Conservation (phyloP, 2,113 vertebrate genomes). For the Plecotus auritus region DNA sequence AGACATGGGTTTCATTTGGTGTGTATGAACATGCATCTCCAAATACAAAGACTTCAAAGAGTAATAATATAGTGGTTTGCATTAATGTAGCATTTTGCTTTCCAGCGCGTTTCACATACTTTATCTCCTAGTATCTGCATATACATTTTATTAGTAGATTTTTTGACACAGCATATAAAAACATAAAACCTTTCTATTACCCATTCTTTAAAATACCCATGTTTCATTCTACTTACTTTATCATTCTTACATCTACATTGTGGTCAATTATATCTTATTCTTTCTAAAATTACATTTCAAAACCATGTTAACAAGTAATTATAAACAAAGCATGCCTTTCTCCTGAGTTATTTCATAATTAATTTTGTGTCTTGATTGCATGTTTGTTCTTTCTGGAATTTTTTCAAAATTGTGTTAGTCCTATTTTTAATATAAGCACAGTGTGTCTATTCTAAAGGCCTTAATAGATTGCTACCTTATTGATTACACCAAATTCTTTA, state of each 20-base stretch:
- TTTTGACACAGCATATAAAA: neutral
- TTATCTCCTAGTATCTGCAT: neutral
- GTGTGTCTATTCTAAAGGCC: neutral
- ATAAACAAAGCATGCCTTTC: neutral
- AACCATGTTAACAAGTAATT: neutral
- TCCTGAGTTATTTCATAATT: neutral
- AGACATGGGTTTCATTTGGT: neutral
- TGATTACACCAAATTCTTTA: constrained; percentile 18
- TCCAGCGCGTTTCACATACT: neutral
- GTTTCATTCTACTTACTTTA: neutral
- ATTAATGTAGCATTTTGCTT: neutral
- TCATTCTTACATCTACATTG: neutral
- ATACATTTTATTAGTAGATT: neutral
- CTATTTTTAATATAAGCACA: constrained; percentile 19
- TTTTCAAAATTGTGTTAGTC: neutral
- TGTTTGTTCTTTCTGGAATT: neutral
- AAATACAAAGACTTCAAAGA: neutral
- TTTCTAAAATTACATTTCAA: neutral
- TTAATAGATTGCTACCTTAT: constrained; percentile 23
- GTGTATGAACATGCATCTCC: neutral
- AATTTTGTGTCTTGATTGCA: neutral
- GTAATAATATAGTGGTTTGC: neutral
- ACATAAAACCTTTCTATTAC: neutral
- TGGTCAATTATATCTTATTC: neutral
- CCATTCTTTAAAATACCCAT: neutral